phyloP scores from a whole-genome alignment of 2,797 vertebrate genomes.

The Peromyscus nudipes region DNA sequence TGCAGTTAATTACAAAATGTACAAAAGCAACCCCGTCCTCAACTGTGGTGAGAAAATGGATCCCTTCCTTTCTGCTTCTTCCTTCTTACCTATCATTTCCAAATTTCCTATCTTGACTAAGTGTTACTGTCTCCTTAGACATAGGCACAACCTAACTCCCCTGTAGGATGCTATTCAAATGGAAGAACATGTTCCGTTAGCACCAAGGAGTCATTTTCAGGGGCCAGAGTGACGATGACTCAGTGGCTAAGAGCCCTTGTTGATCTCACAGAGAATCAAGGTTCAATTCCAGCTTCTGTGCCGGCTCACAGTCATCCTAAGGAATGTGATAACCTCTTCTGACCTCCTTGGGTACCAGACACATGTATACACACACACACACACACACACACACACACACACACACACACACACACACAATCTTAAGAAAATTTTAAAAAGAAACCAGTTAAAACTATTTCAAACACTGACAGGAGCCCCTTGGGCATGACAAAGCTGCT shows the following conservation, averaged over 20 bases:
- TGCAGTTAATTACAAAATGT: neutral
- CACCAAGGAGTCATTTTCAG: constrained; percentile 9
- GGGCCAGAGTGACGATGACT: neutral
- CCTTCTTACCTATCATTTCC: constrained; percentile 11
- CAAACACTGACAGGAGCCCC: neutral
- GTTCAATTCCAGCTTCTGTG: neutral
- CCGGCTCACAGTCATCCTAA: neutral
- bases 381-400: neutral
- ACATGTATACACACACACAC: neutral
- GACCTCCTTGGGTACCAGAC: neutral
- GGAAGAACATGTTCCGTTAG: constrained; percentile 20
- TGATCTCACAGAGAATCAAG: neutral
- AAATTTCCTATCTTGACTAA: constrained; percentile 29
- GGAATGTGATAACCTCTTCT: neutral
- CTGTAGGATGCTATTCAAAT: constrained; percentile 47
- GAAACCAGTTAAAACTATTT: constrained; percentile 13
- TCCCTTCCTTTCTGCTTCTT: constrained; percentile 22
- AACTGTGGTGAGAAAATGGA: neutral
- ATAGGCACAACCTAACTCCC: neutral
- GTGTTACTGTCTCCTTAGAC: constrained; percentile 35
- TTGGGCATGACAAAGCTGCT: neutral
- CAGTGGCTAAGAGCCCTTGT: neutral
- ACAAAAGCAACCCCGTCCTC: constrained; percentile 28
- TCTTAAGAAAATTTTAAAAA: neutral
- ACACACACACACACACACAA: neutral